phyloP scores from a whole-genome alignment of 2,113 vertebrate species.

The Rattus rattus region DNA sequence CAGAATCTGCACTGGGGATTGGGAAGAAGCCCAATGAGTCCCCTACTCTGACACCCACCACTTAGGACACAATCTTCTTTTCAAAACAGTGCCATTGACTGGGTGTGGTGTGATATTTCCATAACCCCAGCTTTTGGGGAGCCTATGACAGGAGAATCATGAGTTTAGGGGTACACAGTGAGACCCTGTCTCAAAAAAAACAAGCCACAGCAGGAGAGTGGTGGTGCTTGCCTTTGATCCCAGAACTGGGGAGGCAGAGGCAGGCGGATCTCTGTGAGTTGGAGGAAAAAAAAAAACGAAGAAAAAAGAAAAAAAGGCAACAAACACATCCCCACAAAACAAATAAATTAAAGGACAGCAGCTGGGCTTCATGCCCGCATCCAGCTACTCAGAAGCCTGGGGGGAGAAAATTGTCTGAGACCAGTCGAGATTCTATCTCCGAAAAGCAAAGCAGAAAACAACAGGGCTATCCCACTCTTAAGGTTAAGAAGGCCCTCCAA shows the following conservation, averaged over 20 bases:
- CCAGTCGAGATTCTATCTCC: not conserved
- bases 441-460: not conserved
- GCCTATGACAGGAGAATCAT: not conserved
- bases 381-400: not conserved
- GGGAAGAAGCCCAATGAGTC: no score
- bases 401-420: not conserved
- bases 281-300: not conserved
- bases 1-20: rapidly evolving
- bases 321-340: not conserved
- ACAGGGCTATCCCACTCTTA: not conserved
- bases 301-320: not conserved
- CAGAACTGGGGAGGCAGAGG: not conserved
- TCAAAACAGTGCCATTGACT: not conserved
- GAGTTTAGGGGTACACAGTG: not conserved
- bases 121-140: not conserved
- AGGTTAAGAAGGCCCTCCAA: not conserved
- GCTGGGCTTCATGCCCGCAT: not conserved
- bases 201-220: not conserved
- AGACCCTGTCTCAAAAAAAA: not conserved
- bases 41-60: not conserved
- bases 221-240: not conserved
- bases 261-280: not conserved
- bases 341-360: not conserved
- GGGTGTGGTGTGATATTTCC: not conserved
- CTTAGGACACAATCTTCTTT: not conserved